Percentiles rank a stretch among this genome's conserved stretches.
Conservation (phyloP, 2,113 vertebrate species). For the Nicator chloris region DNA sequence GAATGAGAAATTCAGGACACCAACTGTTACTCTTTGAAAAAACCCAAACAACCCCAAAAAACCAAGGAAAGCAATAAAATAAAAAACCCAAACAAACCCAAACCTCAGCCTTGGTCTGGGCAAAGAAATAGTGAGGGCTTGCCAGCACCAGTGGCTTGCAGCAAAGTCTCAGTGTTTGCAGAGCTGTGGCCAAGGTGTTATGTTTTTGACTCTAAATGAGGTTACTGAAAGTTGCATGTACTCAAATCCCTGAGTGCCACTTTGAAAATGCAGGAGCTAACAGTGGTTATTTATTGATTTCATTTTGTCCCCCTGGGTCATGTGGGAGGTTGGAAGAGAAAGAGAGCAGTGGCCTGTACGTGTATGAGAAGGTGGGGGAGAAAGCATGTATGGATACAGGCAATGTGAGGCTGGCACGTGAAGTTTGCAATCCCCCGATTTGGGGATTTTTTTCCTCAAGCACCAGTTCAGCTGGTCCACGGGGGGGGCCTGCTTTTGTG, state of each 20-base stretch:
- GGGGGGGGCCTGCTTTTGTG: neutral
- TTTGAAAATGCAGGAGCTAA: slow-evolving; percentile 44
- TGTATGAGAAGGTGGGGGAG: neutral
- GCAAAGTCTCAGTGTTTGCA: neutral
- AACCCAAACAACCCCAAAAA: no score
- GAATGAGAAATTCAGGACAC: neutral
- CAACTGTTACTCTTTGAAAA: neutral
- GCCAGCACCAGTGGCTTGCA: neutral
- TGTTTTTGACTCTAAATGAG: neutral
- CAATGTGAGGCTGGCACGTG: neutral
- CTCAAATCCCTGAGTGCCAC: neutral
- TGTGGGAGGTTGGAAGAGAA: slow-evolving; percentile 3
- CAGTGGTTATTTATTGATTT: slow-evolving; percentile 41
- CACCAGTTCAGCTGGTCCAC: neutral
- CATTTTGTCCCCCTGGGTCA: neutral
- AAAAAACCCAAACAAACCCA: neutral
- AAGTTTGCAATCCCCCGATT: neutral
- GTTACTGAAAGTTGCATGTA: slow-evolving; percentile 43
- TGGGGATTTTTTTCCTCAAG: neutral
- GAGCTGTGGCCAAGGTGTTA: neutral
- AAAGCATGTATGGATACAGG: accelerated
- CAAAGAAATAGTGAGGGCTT: neutral
- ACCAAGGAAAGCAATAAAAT: neutral
- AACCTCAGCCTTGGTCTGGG: neutral
- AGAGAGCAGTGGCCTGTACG: neutral